Percentiles rank a stretch among this genome's conserved stretches.
Conservation (phyloP, 2,113 vertebrate genomes). For the Willisornis vidua region DNA sequence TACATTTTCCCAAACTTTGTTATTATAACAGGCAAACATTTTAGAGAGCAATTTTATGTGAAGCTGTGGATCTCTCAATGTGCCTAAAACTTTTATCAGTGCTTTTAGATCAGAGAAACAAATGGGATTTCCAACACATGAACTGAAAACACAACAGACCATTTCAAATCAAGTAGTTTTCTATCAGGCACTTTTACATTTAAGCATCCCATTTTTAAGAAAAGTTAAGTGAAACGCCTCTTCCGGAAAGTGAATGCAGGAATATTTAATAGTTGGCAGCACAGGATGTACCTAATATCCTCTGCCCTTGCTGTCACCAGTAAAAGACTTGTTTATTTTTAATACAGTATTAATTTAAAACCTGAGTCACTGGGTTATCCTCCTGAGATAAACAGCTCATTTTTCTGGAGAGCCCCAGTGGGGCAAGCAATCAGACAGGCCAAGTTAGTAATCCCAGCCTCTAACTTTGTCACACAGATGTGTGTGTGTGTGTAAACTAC, state of each 20-base stretch:
- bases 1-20: neutral
- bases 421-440: conserved; percentile 42
- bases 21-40: neutral
- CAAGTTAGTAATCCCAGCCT: conserved; percentile 32
- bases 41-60: neutral
- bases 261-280: conserved; percentile 54
- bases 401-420: conserved; percentile 54
- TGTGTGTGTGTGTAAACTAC: conserved; percentile 31
- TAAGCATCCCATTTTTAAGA: conserved; percentile 5
- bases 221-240: conserved; percentile 20
- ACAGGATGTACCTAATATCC: conserved; percentile 52
- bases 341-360: conserved; percentile 68
- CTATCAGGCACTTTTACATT: neutral
- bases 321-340: conserved; percentile 69
- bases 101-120: neutral
- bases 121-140: neutral
- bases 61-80: neutral
- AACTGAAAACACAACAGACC: neutral
- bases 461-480: conserved; percentile 41
- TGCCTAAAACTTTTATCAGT: neutral
- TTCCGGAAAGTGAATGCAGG: conserved; percentile 8
- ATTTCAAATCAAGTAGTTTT: neutral
- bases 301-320: conserved; percentile 62
- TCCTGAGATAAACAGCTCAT: conserved; percentile 69
- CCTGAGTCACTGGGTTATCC: conserved; percentile 63